These are phyloP conservation scores for Pterocles gutturalis DNA, from an alignment of 2,113 vertebrate genomes.

Conservation along the genomic window DNA sequence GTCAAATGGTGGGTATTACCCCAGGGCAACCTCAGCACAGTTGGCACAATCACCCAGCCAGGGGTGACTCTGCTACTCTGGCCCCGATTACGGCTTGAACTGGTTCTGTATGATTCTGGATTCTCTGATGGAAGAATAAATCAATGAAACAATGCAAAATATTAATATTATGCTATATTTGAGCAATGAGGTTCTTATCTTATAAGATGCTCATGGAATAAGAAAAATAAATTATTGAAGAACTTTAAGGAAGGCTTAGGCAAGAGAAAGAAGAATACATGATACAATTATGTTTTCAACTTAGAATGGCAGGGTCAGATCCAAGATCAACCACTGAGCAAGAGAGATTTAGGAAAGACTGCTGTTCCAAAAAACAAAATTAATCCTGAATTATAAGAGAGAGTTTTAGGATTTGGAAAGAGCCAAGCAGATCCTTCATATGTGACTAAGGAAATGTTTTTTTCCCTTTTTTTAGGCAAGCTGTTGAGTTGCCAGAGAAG, in stretches of 20 bases:
- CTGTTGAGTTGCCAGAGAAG: not conserved
- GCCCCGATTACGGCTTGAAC: rapidly evolving
- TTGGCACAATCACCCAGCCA: rapidly evolving
- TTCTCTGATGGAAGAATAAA: not conserved
- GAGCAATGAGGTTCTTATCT: not conserved
- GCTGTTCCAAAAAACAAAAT: not conserved
- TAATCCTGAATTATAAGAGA: not conserved
- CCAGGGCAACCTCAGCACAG: not conserved
- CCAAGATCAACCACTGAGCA: not conserved
- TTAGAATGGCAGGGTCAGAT: not conserved
- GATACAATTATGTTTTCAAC: not conserved
- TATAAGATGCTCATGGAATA: not conserved
- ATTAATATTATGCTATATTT: not conserved
- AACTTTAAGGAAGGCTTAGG: not conserved
- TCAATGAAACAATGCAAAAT: not conserved
- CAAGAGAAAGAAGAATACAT: not conserved
- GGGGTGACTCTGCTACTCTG: not conserved
- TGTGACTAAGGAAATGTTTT: not conserved
- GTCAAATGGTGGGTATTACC: not conserved
- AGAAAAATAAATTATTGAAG: not conserved
- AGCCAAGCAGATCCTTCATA: not conserved
- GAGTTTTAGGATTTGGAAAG: not conserved
- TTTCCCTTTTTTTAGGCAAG: not conserved
- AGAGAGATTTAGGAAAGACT: not conserved
- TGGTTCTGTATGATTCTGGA: not conserved